Evolutionary conservation across 35 echinoderm and acorn worm species (phyloP), one percentile per base, ranked within the genome.

Genomic region (Hemicentrotus pulcherrimus): DNA sequence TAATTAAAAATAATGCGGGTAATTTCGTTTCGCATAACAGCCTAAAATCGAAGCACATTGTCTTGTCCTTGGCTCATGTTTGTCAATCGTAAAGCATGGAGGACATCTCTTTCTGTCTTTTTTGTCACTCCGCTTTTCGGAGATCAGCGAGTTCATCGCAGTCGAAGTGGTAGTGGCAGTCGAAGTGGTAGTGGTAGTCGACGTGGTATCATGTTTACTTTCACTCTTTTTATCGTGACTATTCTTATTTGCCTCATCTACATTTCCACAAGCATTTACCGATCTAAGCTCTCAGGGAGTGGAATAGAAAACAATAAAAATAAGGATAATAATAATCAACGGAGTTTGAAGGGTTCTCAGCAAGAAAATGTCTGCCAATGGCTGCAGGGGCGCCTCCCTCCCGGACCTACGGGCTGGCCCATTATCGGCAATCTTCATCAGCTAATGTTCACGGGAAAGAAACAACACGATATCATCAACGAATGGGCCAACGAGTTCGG

Each of bases 401-500:
- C 94, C 5, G 94, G 94, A 15, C 94, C 94, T 8, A 48, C 33
- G 31, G 60, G 47, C 14, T 94, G 60, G 65, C 94, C 94, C 4
- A 18, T 94, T 24, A 18, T 94, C 32, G 94, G 94, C 13, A 85
- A 70, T 48, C 46, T 94, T 28, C 94, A 58, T 33, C 15, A 30
- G 78, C 18, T 94, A 0, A 9, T 85, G 15, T 46, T 71, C 8
- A 30, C 58, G 22, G 60, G 61, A 58, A 65, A 85, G 31, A 32
- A 94, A 30, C 61, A 85, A n/a, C 58, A 70, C 6, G 94, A 94
- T 11, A 48, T 94, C 48, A 71, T 94, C 31, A 86, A 45, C 32
- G 94, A 94, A 6, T 94, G 94, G 94, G 65, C 58, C 61, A 70
- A 28, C 15, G 32, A 58, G 46, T 93, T 50, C 48, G 91, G 91